Evolutionary conservation across 37 sponge, comb jelly and placozoan genomes (phyloP).

Genomic region (Crambe crambe): DNA sequence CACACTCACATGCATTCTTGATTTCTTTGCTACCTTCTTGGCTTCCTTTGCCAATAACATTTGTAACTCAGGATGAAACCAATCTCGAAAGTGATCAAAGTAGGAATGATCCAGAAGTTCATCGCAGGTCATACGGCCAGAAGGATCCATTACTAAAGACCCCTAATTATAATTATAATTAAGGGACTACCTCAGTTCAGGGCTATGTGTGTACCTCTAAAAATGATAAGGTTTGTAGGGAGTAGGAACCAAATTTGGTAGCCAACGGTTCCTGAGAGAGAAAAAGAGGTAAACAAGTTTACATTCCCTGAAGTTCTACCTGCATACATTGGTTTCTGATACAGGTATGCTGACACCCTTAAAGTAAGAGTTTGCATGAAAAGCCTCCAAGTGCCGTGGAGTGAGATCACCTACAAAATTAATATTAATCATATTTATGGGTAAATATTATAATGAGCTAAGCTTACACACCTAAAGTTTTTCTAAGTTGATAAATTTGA

Average conservation of each 20-base stretch:
- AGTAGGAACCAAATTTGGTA: slow-evolving; percentile 55
- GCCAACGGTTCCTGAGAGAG: slow-evolving; percentile 69
- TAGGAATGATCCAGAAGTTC: slow-evolving; percentile 92
- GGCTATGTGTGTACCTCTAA: slow-evolving; percentile 56
- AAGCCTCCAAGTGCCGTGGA: slow-evolving; percentile 87
- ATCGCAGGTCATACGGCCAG: slow-evolving; percentile 82
- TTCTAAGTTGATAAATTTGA: slow-evolving; percentile 90
- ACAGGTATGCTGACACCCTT: slow-evolving; percentile 79
- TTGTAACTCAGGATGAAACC: slow-evolving; percentile 92
- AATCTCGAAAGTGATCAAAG: slow-evolving; percentile 92
- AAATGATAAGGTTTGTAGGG: slow-evolving; percentile 71
- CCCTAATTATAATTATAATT: slow-evolving; percentile 43
- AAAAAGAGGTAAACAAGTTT: neutral
- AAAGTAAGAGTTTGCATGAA: slow-evolving; percentile 84
- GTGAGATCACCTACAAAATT: slow-evolving; percentile 80
- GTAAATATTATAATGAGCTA: neutral
- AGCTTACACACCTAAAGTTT: slow-evolving; percentile 67
- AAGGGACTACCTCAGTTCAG: neutral
- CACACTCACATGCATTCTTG: slow-evolving; percentile 45
- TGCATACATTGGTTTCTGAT: slow-evolving; percentile 65
- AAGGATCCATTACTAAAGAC: slow-evolving; percentile 90
- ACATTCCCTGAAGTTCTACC: neutral
- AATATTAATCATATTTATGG: neutral
- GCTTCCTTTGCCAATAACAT: slow-evolving; percentile 76
- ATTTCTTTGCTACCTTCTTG: slow-evolving; percentile 74